Conservation (phyloP, 2,888 invertebrate genomes). For the Isoperla grammatica region DNA sequence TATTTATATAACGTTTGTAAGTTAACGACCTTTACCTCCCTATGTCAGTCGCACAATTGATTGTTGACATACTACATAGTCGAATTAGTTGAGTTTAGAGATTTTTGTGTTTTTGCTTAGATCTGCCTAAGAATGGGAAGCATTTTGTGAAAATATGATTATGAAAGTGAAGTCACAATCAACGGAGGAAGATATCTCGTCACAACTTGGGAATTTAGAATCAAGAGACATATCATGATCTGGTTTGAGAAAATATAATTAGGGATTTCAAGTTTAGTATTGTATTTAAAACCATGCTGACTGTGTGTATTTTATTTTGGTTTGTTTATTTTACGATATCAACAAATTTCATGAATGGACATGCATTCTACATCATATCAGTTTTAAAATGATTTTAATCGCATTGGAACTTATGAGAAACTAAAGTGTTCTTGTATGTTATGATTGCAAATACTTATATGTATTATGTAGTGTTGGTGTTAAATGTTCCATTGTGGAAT, state of each 20-base stretch:
- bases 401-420: not conserved
- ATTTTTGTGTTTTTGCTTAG: no score
- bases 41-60: not conserved
- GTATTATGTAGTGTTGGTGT: slow-evolving; percentile 2
- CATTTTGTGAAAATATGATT: no score
- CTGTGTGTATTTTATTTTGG: not conserved
- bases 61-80: not conserved
- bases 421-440: slow-evolving; percentile 6
- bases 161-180: no score
- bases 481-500: slow-evolving; percentile 11
- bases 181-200: no score
- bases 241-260: slow-evolving; percentile 2
- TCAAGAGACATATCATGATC: slow-evolving; percentile 14
- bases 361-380: slow-evolving; percentile 6
- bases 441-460: not conserved
- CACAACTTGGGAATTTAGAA: not conserved
- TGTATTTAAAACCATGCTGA: no score
- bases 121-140: no score
- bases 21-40: not conserved
- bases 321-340: not conserved
- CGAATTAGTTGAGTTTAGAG: no score
- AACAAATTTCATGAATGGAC: no score
- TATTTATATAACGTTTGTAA: not conserved
- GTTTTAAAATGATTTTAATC: not conserved
- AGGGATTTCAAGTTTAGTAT: no score